A percentile compares a stretch with the other conserved stretches of the same genome.
phyloP scores from a whole-genome alignment of 1,140 invertebrate species.

The Agraylea sexmaculata region DNA sequence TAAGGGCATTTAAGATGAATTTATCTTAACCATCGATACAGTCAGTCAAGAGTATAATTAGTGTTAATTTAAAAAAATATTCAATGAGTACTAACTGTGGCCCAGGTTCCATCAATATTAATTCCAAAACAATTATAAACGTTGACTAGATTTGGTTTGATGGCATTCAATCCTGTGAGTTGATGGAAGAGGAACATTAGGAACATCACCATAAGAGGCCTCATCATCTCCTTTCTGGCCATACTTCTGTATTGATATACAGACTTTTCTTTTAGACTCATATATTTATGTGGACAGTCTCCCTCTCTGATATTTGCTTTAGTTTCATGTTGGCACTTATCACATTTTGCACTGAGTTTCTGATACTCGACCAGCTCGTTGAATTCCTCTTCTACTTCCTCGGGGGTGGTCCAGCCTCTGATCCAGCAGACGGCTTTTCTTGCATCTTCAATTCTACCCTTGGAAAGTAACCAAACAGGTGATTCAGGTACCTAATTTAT shows the following conservation, averaged over 20 bases:
- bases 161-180: conserved; percentile 38
- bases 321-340: conserved; percentile 21
- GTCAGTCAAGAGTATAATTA: too few relatives aligned
- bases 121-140: conserved; percentile 37
- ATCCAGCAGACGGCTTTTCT: conserved; percentile 38
- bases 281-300: conserved; percentile 12
- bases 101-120: conserved; percentile 33
- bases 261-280: conserved; percentile 5
- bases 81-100: conserved; percentile 28
- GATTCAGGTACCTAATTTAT: conserved; percentile 48
- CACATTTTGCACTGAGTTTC: conserved; percentile 27
- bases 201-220: conserved; percentile 36
- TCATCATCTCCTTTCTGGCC: conserved; percentile 36
- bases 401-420: conserved; percentile 37
- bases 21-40: too few relatives aligned
- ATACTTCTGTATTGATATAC: conserved; percentile 27
- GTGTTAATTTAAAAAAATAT: conserved; percentile 8
- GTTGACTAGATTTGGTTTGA: conserved; percentile 48
- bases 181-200: conserved; percentile 41
- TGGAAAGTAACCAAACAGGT: conserved; percentile 48
- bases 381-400: conserved; percentile 37
- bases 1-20: too few relatives aligned
- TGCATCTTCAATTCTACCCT: conserved; percentile 38
- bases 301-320: not conserved
- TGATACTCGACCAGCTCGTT: conserved; percentile 29